Percentiles rank a stretch among this genome's conserved stretches.
These are phyloP conservation scores for Turdus rufiventris DNA, from an alignment of 2,113 vertebrate genomes.

Conservation along the genomic window DNA sequence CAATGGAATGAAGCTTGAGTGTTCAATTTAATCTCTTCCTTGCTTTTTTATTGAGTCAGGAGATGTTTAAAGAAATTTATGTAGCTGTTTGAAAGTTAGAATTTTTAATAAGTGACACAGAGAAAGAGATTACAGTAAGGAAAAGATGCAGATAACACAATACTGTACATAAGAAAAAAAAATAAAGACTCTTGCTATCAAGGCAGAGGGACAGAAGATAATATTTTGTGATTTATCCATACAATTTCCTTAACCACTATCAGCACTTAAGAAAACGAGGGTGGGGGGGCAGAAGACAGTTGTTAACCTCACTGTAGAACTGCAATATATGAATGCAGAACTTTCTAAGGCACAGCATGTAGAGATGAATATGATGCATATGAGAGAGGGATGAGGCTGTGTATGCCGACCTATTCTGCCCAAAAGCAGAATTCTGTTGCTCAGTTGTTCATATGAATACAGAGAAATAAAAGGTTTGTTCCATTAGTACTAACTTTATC, in stretches of 20 bases:
- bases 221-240: slow-evolving; percentile 4
- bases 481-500: neutral
- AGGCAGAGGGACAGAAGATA: neutral
- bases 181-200: slow-evolving; percentile 9
- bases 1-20: slow-evolving; percentile 49
- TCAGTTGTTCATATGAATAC: neutral
- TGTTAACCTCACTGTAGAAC: neutral
- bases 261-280: neutral
- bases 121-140: slow-evolving; percentile 54
- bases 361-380: neutral
- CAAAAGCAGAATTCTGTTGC: neutral
- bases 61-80: slow-evolving; percentile 70
- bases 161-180: slow-evolving; percentile 9
- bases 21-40: slow-evolving; percentile 59
- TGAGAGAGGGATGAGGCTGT: neutral
- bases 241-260: neutral
- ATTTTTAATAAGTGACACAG: slow-evolving; percentile 68
- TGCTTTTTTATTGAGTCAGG: slow-evolving; percentile 64
- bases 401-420: neutral
- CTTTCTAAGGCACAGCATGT: neutral
- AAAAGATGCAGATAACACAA: slow-evolving; percentile 41
- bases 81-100: slow-evolving; percentile 64
- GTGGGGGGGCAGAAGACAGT: neutral
- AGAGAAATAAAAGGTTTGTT: neutral
- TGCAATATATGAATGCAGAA: neutral